Evolutionary conservation across 2,113 vertebrate genomes (phyloP).

Genomic region (Poecile atricapillus): DNA sequence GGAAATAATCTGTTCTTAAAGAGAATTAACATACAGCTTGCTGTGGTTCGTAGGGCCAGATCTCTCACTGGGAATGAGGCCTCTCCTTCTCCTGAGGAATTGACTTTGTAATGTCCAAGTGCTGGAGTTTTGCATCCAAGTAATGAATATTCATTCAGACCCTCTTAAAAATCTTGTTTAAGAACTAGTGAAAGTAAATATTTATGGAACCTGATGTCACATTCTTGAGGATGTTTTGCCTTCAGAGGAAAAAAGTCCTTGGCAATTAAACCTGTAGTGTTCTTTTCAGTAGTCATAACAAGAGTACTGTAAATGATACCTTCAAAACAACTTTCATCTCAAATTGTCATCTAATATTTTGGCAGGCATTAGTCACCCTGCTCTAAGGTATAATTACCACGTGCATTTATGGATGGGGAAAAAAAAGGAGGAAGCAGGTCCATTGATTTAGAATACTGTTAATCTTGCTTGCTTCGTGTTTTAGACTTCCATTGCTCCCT

Average conservation of each 20-base stretch:
- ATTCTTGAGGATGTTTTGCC: background rate
- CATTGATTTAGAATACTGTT: background rate
- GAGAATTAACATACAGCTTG: background rate
- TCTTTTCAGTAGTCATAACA: background rate
- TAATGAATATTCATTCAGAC: background rate
- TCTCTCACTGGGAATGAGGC: background rate
- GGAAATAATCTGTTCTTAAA: background rate
- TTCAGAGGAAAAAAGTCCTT: background rate
- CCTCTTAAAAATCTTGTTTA: background rate
- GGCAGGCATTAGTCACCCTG: constrained; percentile 16
- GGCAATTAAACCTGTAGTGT: background rate
- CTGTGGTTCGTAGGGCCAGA: background rate
- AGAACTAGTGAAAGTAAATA: background rate
- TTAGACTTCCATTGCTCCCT: background rate
- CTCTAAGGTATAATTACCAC: background rate
- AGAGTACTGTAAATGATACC: background rate
- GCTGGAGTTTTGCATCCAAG: background rate
- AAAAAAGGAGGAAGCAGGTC: background rate
- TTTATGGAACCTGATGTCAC: background rate
- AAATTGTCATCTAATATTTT: constrained; percentile 6
- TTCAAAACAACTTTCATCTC: constrained; percentile 13
- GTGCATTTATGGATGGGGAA: background rate
- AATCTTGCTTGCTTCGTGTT: background rate
- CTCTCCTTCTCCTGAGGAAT: background rate
- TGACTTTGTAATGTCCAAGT: background rate